Evolutionary conservation across 2,888 invertebrate genomes (phyloP), one percentile per base, ranked within the genome.

Genomic region (Stenchaetothrips biformis): DNA sequence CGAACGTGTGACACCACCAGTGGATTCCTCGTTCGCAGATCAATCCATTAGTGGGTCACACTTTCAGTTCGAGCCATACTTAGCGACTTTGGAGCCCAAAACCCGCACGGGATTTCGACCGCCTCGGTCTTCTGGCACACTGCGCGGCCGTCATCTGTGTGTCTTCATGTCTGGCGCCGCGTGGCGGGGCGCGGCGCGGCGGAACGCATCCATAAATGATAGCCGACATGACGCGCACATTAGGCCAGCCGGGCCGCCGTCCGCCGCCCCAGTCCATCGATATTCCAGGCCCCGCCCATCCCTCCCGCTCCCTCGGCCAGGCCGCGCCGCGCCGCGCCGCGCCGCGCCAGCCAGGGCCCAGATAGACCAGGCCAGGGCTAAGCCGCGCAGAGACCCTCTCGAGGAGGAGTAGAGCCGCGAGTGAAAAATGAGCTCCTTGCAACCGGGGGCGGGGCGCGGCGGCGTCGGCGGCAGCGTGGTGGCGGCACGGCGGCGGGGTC

Each of bases 401-500:
- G 67, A 25, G 25, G 59, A 59, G 67, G 67, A 67, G 67, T 11
- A 11, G 67, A 74, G 67, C 67, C 67, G 25, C 67, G 67, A 74
- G 67, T 74, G 67, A 74, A 74, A 74, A 74, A 74, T 74, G 67
- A 74, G 67, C 67, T 74, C 21, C 67, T 74, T 25, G 67, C 67
- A 74, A 21, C 67, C 11, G 67, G 25, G 67, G 67, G 67, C 67
- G 67, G 21, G 67, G 67, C 67, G 67, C 21, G 67, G 67, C 67
- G 67, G 53, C 21, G 67, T 8, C 62, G 67, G 67, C 67, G 67
- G 53, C 21, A 21, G 21, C 62, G 62, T 7, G 62, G 62, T n/a
- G 62, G 16, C n/a, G 62, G 4, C n/a, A 7, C 25, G 67, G 67
- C 11, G 67, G 8, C 67, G 9, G 18, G n/a, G 25, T 21, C 67